Evolutionary conservation across 1,140 invertebrate genomes (phyloP), one percentile per base, ranked within the genome.

Genomic region (Hestina assimilis): DNA sequence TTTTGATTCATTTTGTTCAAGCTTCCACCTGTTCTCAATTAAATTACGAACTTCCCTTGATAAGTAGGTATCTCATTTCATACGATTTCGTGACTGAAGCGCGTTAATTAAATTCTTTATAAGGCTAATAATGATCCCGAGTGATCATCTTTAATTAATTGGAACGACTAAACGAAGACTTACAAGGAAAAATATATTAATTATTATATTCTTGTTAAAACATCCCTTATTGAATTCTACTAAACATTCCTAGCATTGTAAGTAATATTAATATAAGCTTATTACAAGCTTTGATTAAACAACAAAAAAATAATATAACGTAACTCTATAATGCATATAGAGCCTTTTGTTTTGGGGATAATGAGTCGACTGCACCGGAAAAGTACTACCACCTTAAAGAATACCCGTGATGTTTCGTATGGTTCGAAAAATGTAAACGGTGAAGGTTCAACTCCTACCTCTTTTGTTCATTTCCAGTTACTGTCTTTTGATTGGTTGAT

Each of bases 61-160:
- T 79, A 79, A 82, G 72, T 78, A 75, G 71, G 57, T 66, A 74
- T 76, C 75, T 76, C 58, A 62, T 80, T 75, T 71, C 70, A 75
- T 67, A 76, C 71, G 64, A 75, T 73, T 62, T 60, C 59, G 41
- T 61, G 42, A 60, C 54, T 68, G 11, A 46, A 62, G 52, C 41
- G 59, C 55, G 60, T 63, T 79, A 79, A 83, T 83, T 73, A 83
- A 79, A 81, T 83, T 81, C 65, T 79, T 79, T 64, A 65, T 60
- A 55, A 51, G 31, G 31, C 56, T 59, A 59, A 58, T 58, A 58
- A 59, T 59, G 41, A 51, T 52, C 56, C 42, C 11, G 23, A 46
- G 21, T 14, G 56, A 51, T 52, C 40, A 28, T 59, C 23, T 59
- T 46, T 29, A 45, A 40, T 52, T 59, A 59, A 52, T 59, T 59